These are phyloP conservation scores for Setipinna tenuifilis DNA, from an alignment of 2,797 vertebrate species.

Conservation along the genomic window DNA sequence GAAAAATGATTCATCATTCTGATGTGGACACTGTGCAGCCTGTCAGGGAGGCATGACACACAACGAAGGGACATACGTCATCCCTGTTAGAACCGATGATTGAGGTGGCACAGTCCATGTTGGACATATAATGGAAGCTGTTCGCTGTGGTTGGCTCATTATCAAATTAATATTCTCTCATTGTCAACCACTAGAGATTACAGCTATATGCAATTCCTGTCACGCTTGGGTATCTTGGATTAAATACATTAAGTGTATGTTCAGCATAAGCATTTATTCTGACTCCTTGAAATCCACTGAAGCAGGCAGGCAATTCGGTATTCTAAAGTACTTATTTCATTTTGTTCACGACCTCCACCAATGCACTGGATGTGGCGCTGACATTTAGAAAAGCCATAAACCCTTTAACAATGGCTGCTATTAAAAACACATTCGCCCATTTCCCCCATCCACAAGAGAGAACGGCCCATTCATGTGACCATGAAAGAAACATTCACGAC, in stretches of 20 bases:
- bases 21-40: neutral
- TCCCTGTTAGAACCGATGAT: neutral
- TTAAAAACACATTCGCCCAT: slow-evolving; percentile 20
- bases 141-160: neutral
- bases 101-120: neutral
- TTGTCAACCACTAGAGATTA: neutral
- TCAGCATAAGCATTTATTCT: neutral
- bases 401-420: slow-evolving; percentile 36
- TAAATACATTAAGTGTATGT: neutral
- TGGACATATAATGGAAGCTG: neutral
- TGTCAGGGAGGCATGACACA: neutral
- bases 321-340: slow-evolving; percentile 51
- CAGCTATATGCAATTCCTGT: neutral
- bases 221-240: neutral
- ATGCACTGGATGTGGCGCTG: slow-evolving; percentile 42
- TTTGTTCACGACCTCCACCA: slow-evolving; percentile 40
- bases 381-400: slow-evolving; percentile 56
- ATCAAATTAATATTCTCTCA: slow-evolving; percentile 4
- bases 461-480: neutral
- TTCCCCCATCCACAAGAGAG: neutral
- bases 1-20: neutral
- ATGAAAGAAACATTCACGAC: neutral
- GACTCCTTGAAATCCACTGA: neutral
- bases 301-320: slow-evolving; percentile 43
- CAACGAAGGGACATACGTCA: neutral